Percentiles rank a stretch among this genome's conserved stretches.
These are phyloP conservation scores for Drosophila bipectinata DNA, from an alignment of 1,140 invertebrate species.

Conservation along the genomic window DNA sequence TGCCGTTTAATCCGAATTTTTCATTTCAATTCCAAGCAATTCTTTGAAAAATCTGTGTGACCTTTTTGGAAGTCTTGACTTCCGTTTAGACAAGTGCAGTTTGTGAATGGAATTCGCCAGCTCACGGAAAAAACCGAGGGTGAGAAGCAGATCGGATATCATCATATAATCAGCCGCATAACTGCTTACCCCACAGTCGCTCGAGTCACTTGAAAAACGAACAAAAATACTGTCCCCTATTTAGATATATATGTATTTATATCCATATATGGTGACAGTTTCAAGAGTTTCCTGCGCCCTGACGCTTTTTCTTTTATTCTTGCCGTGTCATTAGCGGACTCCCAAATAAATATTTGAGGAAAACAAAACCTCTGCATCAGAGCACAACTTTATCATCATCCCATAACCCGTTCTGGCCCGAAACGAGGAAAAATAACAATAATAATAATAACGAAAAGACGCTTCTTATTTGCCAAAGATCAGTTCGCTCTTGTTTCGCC, in stretches of 20 bases:
- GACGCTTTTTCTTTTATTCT: not conserved
- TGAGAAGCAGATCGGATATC: conserved; percentile 41
- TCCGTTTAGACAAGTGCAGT: conserved; percentile 28
- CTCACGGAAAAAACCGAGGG: conserved; percentile 35
- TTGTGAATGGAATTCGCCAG: conserved; percentile 57
- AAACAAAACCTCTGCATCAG: conserved; percentile 34
- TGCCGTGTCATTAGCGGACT: conserved; percentile 56
- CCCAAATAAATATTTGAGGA: conserved; percentile 63
- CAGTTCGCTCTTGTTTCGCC: conserved; percentile 28
- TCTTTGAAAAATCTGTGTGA: not conserved
- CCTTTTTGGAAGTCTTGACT: conserved; percentile 21
- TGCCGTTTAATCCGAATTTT: too few species aligned
- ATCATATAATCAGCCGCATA: conserved; percentile 54
- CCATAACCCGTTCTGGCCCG: conserved; percentile 44
- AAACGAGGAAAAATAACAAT: conserved; percentile 34
- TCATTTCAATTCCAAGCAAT: too few species aligned
- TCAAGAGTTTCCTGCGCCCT: conserved; percentile 54
- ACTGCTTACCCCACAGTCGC: conserved; percentile 54
- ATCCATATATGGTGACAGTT: conserved; percentile 30
- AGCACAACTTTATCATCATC: conserved; percentile 13
- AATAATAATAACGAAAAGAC: conserved; percentile 38
- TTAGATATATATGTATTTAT: not conserved
- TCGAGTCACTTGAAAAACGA: conserved; percentile 25
- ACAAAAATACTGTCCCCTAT: not conserved
- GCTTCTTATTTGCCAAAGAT: conserved; percentile 14